phyloP scores from a whole-genome alignment of 2,888 invertebrate species.

The Ennomos fuscantarius region DNA sequence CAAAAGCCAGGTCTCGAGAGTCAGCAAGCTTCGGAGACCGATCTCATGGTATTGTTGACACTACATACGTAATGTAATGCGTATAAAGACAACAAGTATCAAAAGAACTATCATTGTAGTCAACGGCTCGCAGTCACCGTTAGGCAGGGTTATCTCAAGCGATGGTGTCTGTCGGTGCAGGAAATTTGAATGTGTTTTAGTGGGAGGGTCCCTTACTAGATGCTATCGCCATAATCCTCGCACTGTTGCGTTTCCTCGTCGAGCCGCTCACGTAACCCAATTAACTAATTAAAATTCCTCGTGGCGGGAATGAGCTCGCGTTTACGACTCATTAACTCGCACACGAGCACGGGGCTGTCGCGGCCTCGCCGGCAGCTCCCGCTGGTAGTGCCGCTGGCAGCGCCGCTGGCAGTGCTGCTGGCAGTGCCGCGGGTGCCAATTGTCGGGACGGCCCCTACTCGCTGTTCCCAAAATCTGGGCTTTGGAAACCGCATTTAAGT shows the following conservation, averaged over 20 bases:
- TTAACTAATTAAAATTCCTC: conserved; percentile 74
- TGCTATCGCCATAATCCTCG: conserved; percentile 45
- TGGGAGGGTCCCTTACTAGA: conserved; percentile 4
- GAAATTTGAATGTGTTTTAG: neutral
- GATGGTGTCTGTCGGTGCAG: too few species aligned
- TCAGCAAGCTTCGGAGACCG: too few species aligned
- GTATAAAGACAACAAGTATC: too few species aligned
- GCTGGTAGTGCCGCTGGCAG: conserved; percentile 10
- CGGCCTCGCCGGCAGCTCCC: conserved; percentile 10
- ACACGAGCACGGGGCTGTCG: conserved; percentile 38
- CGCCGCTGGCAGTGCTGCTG: conserved; percentile 2
- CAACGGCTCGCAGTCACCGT: too few species aligned
- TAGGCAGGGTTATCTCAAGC: too few species aligned
- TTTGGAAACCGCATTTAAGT: too few species aligned
- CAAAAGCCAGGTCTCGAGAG: too few species aligned
- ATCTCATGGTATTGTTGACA: too few species aligned
- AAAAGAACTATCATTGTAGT: too few species aligned
- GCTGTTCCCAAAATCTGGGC: too few species aligned
- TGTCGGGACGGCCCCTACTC: too few species aligned
- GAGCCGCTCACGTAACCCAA: conserved; percentile 59
- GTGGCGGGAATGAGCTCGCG: conserved; percentile 62
- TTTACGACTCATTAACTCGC: conserved; percentile 63
- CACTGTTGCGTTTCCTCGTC: conserved; percentile 57
- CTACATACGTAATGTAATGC: too few species aligned
- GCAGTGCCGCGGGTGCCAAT: conserved; percentile 10